Evolutionary conservation across 2,797 vertebrate genomes (phyloP).

Genomic region (Sorex maritimensis): DNA sequence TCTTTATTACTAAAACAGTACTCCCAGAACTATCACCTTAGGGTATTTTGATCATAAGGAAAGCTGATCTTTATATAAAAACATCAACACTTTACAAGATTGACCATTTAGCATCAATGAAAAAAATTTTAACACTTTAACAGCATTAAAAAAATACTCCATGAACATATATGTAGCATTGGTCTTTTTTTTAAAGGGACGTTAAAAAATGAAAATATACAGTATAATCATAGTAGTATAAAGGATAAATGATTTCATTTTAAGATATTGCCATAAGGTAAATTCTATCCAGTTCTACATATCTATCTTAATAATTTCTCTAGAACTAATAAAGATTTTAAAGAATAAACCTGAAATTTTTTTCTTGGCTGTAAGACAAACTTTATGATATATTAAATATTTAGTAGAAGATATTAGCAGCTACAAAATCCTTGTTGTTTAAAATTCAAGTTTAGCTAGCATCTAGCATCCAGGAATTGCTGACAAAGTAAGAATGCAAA

Average conservation of each 20-base stretch:
- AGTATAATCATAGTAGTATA: constrained; percentile 3
- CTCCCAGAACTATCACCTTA: constrained; percentile 79
- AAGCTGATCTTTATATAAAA: constrained; percentile 81
- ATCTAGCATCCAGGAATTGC: constrained; percentile 72
- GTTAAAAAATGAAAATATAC: constrained; percentile 74
- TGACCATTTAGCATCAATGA: constrained; percentile 78
- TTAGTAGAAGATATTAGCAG: constrained; percentile 75
- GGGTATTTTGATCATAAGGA: constrained; percentile 86
- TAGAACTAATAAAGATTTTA: constrained; percentile 71
- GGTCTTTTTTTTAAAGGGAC: neutral
- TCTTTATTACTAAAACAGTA: constrained; percentile 90
- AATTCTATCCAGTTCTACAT: constrained; percentile 73
- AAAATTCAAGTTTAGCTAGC: constrained; percentile 76
- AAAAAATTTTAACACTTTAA: constrained; percentile 80
- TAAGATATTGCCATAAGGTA: constrained; percentile 41
- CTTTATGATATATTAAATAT: constrained; percentile 70
- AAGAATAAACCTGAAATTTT: constrained; percentile 70
- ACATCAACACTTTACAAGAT: constrained; percentile 74
- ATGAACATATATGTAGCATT: constrained; percentile 63
- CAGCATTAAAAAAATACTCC: constrained; percentile 38
- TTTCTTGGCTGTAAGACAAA: constrained; percentile 61
- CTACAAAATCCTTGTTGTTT: constrained; percentile 73
- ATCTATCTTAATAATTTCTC: constrained; percentile 74
- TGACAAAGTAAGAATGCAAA: constrained; percentile 64
- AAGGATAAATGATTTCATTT: constrained; percentile 51